phyloP scores from a whole-genome alignment of 2,888 invertebrate species.

The Lampropteryx suffumata region DNA sequence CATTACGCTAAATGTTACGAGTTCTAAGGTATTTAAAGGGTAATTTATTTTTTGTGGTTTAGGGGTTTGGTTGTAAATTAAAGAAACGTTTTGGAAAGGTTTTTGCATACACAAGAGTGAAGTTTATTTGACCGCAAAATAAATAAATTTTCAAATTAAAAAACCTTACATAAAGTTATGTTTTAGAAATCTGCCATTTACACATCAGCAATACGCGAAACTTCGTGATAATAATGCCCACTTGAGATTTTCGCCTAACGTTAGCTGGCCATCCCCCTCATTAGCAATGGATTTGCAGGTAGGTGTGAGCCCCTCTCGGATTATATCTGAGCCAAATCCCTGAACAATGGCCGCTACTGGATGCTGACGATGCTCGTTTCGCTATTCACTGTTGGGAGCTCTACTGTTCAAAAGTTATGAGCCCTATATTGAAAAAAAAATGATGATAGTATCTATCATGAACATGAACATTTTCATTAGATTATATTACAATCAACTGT shows the following conservation, averaged over 20 bases:
- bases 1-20: slow-evolving; percentile 69
- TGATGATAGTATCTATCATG: too few species aligned
- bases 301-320: slow-evolving; percentile 54
- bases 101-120: slow-evolving; percentile 5
- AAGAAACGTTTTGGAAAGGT: slow-evolving; percentile 12
- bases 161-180: too few species aligned
- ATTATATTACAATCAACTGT: too few species aligned
- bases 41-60: slow-evolving; percentile 39
- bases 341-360: slow-evolving; percentile 56
- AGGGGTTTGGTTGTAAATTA: slow-evolving; percentile 24
- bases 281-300: slow-evolving; percentile 65
- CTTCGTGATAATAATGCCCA: slow-evolving; percentile 16
- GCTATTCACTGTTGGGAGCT: slow-evolving; percentile 44
- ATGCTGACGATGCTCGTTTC: slow-evolving; percentile 59
- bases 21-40: slow-evolving; percentile 48
- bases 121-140: background rate
- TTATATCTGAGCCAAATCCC: slow-evolving; percentile 71
- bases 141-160: too few species aligned
- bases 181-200: too few species aligned
- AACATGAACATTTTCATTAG: too few species aligned
- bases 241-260: slow-evolving; percentile 19
- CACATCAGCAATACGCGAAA: background rate
- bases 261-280: slow-evolving; percentile 56
- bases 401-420: slow-evolving; percentile 27
- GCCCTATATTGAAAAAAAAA: too few species aligned